These are phyloP conservation scores for Anabacerthia variegaticeps DNA, from an alignment of 2,797 vertebrate genomes.

Conservation along the genomic window DNA sequence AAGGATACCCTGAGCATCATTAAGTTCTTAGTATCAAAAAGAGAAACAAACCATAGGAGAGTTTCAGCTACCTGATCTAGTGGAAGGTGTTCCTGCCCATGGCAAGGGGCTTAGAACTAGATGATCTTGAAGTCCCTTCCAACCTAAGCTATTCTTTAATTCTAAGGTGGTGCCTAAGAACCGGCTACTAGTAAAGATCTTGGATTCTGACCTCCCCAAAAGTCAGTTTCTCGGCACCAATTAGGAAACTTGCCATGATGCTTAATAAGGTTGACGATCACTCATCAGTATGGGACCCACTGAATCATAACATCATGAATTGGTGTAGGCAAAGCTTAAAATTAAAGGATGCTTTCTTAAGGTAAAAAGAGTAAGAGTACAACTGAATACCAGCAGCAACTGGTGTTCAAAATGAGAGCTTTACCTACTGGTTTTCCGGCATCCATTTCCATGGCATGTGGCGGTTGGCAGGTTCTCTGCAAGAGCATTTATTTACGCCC, in stretches of 20 bases:
- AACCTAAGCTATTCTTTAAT: background rate
- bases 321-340: background rate
- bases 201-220: background rate
- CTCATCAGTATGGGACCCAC: background rate
- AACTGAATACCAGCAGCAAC: background rate
- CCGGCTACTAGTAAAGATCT: background rate
- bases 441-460: background rate
- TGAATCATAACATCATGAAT: background rate
- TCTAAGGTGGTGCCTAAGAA: background rate
- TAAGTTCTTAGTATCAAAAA: background rate
- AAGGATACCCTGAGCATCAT: background rate
- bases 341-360: background rate
- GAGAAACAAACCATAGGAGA: background rate
- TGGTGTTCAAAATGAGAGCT: background rate
- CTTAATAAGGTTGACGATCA: background rate
- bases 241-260: background rate
- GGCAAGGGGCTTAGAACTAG: background rate
- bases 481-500: conserved; percentile 31
- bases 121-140: background rate
- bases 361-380: background rate
- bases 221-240: background rate
- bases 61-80: background rate
- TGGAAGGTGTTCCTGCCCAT: background rate
- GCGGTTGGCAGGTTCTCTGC: background rate
- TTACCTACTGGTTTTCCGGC: background rate